phyloP scores from a whole-genome alignment of 2,888 invertebrate genomes.

The Macrophya annulata region DNA sequence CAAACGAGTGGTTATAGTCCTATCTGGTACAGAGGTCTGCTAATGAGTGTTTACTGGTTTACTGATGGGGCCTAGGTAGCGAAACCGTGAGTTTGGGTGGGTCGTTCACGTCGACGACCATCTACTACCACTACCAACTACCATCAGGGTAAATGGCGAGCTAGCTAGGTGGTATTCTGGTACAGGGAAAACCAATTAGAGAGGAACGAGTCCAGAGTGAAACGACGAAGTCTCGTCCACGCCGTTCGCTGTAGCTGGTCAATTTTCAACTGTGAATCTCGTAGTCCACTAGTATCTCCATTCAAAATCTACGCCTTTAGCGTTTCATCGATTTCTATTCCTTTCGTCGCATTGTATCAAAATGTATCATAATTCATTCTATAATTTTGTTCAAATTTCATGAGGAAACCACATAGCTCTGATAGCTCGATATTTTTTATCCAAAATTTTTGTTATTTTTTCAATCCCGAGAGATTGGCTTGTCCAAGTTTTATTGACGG shows the following conservation, averaged over 20 bases:
- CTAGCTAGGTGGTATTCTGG: conserved; percentile 10
- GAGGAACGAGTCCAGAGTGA: conserved; percentile 25
- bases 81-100: not conserved
- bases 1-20: not conserved
- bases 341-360: no score
- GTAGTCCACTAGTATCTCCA: not conserved
- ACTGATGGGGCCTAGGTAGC: conserved; percentile 9
- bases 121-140: not conserved
- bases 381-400: not conserved
- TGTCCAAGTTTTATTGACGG: conserved; percentile 11
- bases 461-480: not conserved
- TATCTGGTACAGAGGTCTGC: conserved; percentile 18
- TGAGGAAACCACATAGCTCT: not conserved
- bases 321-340: not conserved
- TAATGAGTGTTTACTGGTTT: conserved; percentile 45
- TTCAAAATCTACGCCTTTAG: not conserved
- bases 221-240: conserved; percentile 15
- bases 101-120: conserved; percentile 27
- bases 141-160: not conserved
- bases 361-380: no score
- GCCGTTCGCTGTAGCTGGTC: not conserved
- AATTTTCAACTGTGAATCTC: not conserved
- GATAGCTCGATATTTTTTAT: not conserved
- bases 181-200: conserved; percentile 53
- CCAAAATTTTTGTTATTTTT: not conserved